Conservation (phyloP, 2,113 vertebrate species). For the Asarcornis scutulata region DNA sequence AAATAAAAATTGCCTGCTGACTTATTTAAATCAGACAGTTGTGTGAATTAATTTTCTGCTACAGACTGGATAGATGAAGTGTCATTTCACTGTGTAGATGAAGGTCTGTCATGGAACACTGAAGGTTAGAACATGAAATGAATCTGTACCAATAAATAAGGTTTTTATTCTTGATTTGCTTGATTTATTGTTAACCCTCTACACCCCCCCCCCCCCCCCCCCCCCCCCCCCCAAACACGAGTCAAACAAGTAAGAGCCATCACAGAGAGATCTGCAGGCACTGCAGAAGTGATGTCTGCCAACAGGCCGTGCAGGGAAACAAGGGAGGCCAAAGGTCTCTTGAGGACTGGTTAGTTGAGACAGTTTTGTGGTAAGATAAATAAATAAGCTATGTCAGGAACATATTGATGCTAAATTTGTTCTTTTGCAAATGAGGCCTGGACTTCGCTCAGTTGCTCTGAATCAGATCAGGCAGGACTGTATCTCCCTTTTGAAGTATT, state of each 20-base stretch:
- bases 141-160: background rate
- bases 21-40: background rate
- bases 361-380: background rate
- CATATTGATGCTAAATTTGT: background rate
- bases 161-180: background rate
- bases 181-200: background rate
- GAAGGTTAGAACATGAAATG: background rate
- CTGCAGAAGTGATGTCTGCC: background rate
- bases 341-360: background rate
- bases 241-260: background rate
- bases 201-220: no score
- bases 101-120: background rate
- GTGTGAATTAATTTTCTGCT: background rate
- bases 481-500: background rate
- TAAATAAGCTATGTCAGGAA: background rate
- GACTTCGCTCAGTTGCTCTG: background rate
- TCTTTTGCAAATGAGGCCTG: background rate
- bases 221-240: no score
- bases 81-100: background rate
- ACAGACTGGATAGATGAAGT: background rate
- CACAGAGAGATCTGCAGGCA: background rate
- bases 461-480: background rate
- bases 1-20: background rate
- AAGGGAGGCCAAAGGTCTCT: background rate
- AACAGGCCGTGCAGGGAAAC: background rate